Percentiles rank a stretch among this genome's conserved stretches.
Conservation (phyloP, 1,140 invertebrate species). For the Brachionus koreanus region DNA sequence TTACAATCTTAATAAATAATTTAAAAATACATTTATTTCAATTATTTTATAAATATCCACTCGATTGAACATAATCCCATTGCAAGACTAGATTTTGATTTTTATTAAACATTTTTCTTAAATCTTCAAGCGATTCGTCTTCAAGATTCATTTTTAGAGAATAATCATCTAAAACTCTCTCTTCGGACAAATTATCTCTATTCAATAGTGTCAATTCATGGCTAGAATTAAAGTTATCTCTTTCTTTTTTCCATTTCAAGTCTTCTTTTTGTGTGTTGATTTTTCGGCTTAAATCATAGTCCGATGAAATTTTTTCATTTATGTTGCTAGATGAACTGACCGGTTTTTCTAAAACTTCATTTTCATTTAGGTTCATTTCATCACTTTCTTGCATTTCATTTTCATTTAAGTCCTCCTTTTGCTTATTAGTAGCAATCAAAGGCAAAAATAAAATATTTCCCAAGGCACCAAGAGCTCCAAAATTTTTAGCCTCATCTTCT, state of each 20-base stretch:
- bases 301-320: background rate
- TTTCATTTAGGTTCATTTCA: background rate
- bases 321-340: background rate
- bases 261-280: background rate
- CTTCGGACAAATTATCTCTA: background rate
- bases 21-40: too few relatives aligned
- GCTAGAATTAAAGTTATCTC: background rate
- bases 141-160: background rate
- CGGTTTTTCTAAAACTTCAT: background rate
- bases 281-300: background rate
- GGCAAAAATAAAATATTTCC: slow-evolving; percentile 20
- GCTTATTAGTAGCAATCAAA: background rate
- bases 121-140: slow-evolving; percentile 4
- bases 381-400: background rate
- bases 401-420: background rate
- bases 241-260: background rate
- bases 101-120: background rate
- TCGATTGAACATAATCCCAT: slow-evolving; percentile 40
- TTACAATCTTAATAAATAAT: too few relatives aligned
- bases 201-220: background rate
- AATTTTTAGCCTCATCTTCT: background rate
- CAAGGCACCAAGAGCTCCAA: background rate
- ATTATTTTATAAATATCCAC: slow-evolving; percentile 44
- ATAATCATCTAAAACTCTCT: background rate
- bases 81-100: slow-evolving; percentile 11